phyloP scores from a whole-genome alignment of 2,797 vertebrate genomes.

The Crenuchus spilurus region DNA sequence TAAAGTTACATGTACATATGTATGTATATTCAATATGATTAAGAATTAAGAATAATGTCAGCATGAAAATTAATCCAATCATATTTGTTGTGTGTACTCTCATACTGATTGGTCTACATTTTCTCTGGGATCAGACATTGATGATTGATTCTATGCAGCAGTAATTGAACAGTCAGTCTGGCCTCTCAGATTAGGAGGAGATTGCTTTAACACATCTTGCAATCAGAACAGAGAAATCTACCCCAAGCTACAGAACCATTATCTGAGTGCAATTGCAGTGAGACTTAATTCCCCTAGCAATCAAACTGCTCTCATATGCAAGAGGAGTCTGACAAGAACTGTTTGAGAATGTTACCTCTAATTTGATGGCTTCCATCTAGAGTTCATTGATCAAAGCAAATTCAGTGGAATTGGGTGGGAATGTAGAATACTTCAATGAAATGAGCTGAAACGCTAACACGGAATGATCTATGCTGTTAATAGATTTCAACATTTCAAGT shows the following conservation, averaged over 20 bases:
- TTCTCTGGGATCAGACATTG: constrained; percentile 31
- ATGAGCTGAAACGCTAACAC: constrained; percentile 35
- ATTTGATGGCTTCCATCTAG: constrained; percentile 49
- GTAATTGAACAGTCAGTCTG: constrained; percentile 42
- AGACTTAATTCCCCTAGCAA: constrained; percentile 56
- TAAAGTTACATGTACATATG: background rate
- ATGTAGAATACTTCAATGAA: constrained; percentile 38
- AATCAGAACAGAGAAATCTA: constrained; percentile 19
- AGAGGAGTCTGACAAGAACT: constrained; percentile 45
- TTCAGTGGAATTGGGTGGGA: constrained; percentile 32
- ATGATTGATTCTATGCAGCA: constrained; percentile 41
- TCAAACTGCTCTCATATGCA: constrained; percentile 46
- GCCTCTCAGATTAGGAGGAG: constrained; percentile 42
- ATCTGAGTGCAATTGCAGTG: constrained; percentile 55
- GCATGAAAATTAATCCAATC: constrained; percentile 15
- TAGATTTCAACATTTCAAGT: constrained; percentile 36
- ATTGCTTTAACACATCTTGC: constrained; percentile 48
- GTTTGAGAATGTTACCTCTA: constrained; percentile 28
- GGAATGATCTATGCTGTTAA: constrained; percentile 18
- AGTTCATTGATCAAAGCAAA: constrained; percentile 52
- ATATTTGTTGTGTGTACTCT: constrained; percentile 24
- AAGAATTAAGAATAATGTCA: background rate
- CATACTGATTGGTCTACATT: background rate
- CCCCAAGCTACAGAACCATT: constrained; percentile 48
- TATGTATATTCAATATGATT: constrained; percentile 11